Percentiles rank a stretch among this genome's conserved stretches.
Conservation (phyloP, 2,888 invertebrate genomes). For the Folsomia manolachei region DNA sequence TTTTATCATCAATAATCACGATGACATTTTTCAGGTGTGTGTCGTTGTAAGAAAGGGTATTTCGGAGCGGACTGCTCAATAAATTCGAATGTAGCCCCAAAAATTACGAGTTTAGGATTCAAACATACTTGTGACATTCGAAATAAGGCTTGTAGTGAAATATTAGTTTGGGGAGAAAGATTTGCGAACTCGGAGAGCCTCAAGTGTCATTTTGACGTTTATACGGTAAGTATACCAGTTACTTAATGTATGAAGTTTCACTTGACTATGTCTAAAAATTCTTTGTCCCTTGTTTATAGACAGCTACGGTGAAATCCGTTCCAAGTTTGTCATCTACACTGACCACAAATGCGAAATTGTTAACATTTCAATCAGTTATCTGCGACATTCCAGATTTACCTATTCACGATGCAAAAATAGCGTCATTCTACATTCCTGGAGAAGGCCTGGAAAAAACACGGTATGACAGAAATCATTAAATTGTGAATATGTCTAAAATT, state of each 20-base stretch:
- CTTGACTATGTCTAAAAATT: not conserved
- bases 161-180: slow-evolving; percentile 49
- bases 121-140: slow-evolving; percentile 50
- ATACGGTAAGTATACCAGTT: slow-evolving; percentile 41
- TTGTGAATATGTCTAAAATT: not conserved
- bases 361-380: slow-evolving; percentile 48
- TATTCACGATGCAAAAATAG: slow-evolving; percentile 50
- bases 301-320: slow-evolving; percentile 39
- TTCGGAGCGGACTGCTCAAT: slow-evolving; percentile 49
- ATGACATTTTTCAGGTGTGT: slow-evolving; percentile 34
- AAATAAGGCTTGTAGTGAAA: slow-evolving; percentile 50
- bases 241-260: not conserved
- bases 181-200: slow-evolving; percentile 48
- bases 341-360: slow-evolving; percentile 42
- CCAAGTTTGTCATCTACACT: slow-evolving; percentile 40
- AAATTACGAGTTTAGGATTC: slow-evolving; percentile 38
- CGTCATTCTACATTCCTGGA: slow-evolving; percentile 50
- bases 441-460: slow-evolving; percentile 50
- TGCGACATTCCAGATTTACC: slow-evolving; percentile 50
- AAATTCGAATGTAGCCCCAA: slow-evolving; percentile 37
- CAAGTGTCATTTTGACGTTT: slow-evolving; percentile 51
- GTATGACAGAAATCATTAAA: slow-evolving; percentile 25
- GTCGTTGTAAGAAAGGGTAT: slow-evolving; percentile 44
- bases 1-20: too few species aligned
- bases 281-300: slow-evolving; percentile 26